These are phyloP conservation scores for Porites cylindrica DNA, from an alignment of 92 coral and sea anemone genomes.

Conservation along the genomic window DNA sequence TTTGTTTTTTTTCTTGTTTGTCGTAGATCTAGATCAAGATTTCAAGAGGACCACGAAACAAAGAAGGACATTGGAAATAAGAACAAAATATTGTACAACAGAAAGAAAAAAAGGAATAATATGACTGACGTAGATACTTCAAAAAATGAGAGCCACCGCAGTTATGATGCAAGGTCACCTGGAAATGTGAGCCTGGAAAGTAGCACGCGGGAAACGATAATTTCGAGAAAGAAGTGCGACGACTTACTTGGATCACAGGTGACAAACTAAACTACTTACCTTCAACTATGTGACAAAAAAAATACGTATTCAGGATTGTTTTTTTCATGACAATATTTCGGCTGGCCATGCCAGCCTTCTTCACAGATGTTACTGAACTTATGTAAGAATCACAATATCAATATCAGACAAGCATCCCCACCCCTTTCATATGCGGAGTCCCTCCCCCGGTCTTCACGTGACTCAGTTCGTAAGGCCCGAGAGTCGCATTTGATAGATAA, in stretches of 20 bases:
- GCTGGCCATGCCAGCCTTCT: too few species aligned
- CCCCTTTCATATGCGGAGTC: too few species aligned
- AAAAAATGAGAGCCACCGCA: neutral
- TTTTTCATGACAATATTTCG: too few species aligned
- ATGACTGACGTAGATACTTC: neutral
- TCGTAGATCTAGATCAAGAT: conserved; percentile 6
- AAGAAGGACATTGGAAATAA: conserved; percentile 1
- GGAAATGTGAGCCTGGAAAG: neutral
- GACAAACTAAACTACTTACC: neutral
- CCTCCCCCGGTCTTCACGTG: too few species aligned
- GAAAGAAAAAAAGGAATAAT: neutral
- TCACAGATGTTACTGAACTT: too few species aligned
- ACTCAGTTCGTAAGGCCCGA: too few species aligned
- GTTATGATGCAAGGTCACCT: neutral
- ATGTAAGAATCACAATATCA: too few species aligned
- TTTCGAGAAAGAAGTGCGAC: neutral
- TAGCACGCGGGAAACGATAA: neutral
- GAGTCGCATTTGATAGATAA: too few species aligned
- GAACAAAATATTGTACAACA: neutral
- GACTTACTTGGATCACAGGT: conserved; percentile 1
- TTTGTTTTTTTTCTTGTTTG: neutral
- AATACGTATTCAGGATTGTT: too few species aligned
- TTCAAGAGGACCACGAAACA: conserved; percentile 13
- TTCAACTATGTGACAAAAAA: too few species aligned
- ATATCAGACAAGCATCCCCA: too few species aligned